Evolutionary conservation across 2,797 vertebrate species (phyloP), one percentile per base, ranked within the genome.

Genomic region (Poecile montanus): DNA sequence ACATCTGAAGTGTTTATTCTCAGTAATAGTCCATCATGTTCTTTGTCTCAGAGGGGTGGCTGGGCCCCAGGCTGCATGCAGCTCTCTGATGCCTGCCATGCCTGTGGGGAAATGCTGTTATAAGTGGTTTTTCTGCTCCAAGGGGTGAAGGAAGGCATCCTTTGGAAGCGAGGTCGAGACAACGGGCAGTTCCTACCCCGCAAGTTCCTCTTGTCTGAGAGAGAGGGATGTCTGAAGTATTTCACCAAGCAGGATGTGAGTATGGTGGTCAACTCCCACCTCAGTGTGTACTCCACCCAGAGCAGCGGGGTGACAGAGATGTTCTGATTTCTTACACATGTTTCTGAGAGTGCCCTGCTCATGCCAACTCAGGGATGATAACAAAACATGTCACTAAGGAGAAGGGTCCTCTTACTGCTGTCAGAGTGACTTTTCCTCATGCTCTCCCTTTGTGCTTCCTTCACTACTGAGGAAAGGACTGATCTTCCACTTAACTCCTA

Each of bases 91-190:
- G 29, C 30, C 48, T 62, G 26, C 51, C 1, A 2, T 72, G 22
- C 20, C 20, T 42, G 3, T 34, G 70, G 36, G 14, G 8, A 11
- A 23, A 26, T 68, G 34, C 54, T 92, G 50, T 66, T 71, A 34
- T 70, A 80, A 42, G 16, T 79, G 91, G 17, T 15, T 30, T 92
- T 95, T 96, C 80, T 89, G 30, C 51, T 96, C 56, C 45, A 97
- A 99, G 99, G 97, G 53, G 73, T 84, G 30, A 98, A 97, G 94
- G 99, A 99, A 30, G 98, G 98, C 60, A 88, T 98, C 92, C 96
- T 99, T 81, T 98, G 98, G 98, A 99, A 99, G 95, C 98, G 98
- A 75, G 99, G 98, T 62, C 97, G 99, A 96, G 98, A 99, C 97
- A 99, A 98, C 0, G 98, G 98, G 17, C 99, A 99, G 97, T 99